These are phyloP conservation scores for Telmatochromis sp. DNA, from an alignment of 2,113 vertebrate species.

Conservation along the genomic window DNA sequence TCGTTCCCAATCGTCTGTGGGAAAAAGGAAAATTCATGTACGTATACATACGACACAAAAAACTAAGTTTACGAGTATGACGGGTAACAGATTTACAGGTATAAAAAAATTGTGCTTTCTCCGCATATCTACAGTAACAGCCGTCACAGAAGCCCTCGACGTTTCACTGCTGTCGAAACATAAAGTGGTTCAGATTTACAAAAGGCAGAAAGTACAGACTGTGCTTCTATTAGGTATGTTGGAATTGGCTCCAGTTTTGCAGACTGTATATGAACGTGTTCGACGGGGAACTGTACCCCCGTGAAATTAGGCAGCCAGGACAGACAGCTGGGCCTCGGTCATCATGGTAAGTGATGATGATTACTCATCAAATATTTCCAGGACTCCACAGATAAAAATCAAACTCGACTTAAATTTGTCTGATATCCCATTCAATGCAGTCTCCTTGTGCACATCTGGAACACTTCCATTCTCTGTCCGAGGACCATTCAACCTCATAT, in stretches of 20 bases:
- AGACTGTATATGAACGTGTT: neutral
- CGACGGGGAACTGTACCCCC: neutral
- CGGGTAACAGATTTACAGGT: neutral
- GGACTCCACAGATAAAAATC: neutral
- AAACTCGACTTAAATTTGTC: neutral
- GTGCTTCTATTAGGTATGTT: neutral
- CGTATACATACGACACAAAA: neutral
- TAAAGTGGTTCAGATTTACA: neutral
- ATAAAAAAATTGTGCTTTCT: conserved; percentile 41
- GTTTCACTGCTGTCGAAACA: neutral
- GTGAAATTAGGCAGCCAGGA: neutral
- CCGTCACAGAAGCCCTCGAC: neutral
- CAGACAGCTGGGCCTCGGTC: neutral
- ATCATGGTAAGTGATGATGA: neutral
- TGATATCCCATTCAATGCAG: neutral
- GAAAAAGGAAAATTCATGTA: neutral
- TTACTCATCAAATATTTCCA: neutral
- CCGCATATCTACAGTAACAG: neutral
- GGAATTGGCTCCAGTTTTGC: neutral
- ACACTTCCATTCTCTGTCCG: neutral
- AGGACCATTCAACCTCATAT: neutral
- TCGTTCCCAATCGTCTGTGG: conserved; percentile 25
- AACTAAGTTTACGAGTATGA: neutral
- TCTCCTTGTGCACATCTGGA: neutral
- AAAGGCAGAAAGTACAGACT: neutral